These are phyloP conservation scores for Artemia sinica DNA, from an alignment of 2,888 invertebrate genomes.

Conservation along the genomic window DNA sequence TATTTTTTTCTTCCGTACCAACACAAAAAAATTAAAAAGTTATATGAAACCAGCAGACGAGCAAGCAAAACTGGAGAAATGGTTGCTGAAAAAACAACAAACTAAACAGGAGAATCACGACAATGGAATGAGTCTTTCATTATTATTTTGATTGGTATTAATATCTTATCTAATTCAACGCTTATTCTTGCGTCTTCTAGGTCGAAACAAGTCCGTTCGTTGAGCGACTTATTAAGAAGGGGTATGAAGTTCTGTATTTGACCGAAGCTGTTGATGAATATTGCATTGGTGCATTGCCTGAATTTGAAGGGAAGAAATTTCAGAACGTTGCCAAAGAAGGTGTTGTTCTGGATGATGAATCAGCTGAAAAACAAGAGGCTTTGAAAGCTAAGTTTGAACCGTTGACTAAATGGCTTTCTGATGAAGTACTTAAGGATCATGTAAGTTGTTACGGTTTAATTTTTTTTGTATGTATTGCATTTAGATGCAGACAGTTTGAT, in stretches of 20 bases:
- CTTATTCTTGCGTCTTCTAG: slow-evolving; percentile 28
- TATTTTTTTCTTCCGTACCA: too few relatives aligned
- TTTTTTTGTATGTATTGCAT: slow-evolving; percentile 14
- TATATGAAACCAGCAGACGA: too few relatives aligned
- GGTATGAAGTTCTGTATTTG: slow-evolving; percentile 84
- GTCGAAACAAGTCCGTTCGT: slow-evolving; percentile 85
- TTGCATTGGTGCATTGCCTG: slow-evolving; percentile 82
- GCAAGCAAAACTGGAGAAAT: too few relatives aligned
- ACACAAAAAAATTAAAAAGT: too few relatives aligned
- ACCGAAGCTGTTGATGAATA: slow-evolving; percentile 97
- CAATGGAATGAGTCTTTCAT: too few relatives aligned
- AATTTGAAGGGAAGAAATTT: slow-evolving; percentile 97
- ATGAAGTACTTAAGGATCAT: slow-evolving; percentile 57
- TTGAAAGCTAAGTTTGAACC: slow-evolving; percentile 66
- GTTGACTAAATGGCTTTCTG: slow-evolving; percentile 71
- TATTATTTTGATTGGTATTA: slow-evolving; percentile 17
- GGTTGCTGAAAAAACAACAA: too few relatives aligned
- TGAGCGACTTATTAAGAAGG: slow-evolving; percentile 74
- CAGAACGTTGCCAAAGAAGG: slow-evolving; percentile 99
- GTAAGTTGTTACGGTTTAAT: slow-evolving; percentile 32
- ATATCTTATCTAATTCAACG: neutral
- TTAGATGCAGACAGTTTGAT: too few relatives aligned
- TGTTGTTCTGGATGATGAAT: slow-evolving; percentile 51
- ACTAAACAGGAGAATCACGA: too few relatives aligned
- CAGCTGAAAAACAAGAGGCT: slow-evolving; percentile 56